A percentile compares a stretch with the other conserved stretches of the same genome.
Evolutionary conservation across 1,140 invertebrate species (phyloP).

Genomic region (Manduca sexta): DNA sequence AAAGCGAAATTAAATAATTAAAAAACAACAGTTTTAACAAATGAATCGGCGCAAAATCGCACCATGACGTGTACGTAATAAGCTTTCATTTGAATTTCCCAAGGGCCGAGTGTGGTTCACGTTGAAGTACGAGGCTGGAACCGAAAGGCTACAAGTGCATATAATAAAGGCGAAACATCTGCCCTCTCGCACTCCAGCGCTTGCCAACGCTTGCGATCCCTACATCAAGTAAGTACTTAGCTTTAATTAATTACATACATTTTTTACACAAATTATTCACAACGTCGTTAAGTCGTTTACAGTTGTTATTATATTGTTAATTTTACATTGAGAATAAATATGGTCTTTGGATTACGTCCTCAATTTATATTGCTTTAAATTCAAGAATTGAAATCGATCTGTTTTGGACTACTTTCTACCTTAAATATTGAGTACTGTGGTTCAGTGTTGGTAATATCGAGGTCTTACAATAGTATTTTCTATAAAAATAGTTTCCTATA

Average conservation of each 20-base stretch:
- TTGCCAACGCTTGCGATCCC: conserved; percentile 81
- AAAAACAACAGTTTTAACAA: not conserved
- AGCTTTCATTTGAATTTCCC: conserved; percentile 31
- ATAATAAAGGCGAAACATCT: conserved; percentile 84
- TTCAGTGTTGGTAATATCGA: no score
- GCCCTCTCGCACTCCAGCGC: conserved; percentile 78
- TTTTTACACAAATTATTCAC: not conserved
- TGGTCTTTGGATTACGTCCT: no score
- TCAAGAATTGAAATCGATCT: no score
- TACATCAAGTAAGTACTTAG: conserved; percentile 77
- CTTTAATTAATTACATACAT: not conserved
- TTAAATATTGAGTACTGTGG: no score
- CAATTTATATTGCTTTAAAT: no score
- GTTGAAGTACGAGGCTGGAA: conserved; percentile 80
- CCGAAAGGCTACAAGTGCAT: conserved; percentile 82
- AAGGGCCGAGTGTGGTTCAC: conserved; percentile 83
- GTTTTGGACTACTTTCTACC: no score
- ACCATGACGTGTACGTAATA: conserved; percentile 16
- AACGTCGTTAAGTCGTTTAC: no score
- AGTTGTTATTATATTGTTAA: no score
- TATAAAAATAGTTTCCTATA: no score
- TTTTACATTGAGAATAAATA: no score
- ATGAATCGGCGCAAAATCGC: conserved; percentile 8
- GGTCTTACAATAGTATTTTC: no score
- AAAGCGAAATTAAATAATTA: not conserved